Base-by-base conservation (phyloP, 2,888 invertebrate species). In the Caenorhabditis becei region DNA sequence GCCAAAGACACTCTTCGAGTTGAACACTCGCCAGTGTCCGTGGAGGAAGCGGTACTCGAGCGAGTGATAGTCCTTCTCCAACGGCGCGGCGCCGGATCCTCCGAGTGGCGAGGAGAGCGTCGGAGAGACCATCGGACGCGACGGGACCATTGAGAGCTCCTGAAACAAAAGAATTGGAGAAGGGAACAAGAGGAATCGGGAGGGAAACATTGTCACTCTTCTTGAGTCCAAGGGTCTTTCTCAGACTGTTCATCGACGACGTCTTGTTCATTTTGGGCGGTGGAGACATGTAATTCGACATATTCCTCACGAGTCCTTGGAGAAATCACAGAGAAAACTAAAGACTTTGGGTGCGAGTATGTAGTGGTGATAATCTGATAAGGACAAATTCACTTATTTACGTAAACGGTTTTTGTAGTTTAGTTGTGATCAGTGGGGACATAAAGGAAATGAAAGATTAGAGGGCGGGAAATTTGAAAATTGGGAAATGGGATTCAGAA, bases 21-120 rank as follows among this genome's bases (percentile, higher is more conserved):
- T 71, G 74, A 77, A 89, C 56, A 88, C 84, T 16, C 83, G 75
- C 89, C 89, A 89, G 72, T 88, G 83, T 20, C 83, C 84, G 49
- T 81, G 80, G 23, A 71, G 66, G 11, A 80, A 51, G 14, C 70
- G 67, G 62, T 67, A 82, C 56, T 74, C 79, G 51, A 85, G 20
- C 18, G 74, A 69, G 37, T 83, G 83, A 80, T 79, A 85, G 56
- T 83, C 77, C 54, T 85, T 85, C 41, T 85, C 85, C 28, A 85
- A 63, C 23, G 83, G 77, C 5, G 82, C 63, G n/a, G 75, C 51
- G 20, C 71, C 82, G 56, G 63, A 67, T 23, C 75, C 75, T 16
- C 77, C 63, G 14, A 75, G 41, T 41, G 77, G 77, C 5, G 80
- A 77, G 1, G 82, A 79, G 3, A 84, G 78, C 14, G 86, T 84